Conservation (phyloP, 1,140 invertebrate species). For the Proales similis region DNA sequence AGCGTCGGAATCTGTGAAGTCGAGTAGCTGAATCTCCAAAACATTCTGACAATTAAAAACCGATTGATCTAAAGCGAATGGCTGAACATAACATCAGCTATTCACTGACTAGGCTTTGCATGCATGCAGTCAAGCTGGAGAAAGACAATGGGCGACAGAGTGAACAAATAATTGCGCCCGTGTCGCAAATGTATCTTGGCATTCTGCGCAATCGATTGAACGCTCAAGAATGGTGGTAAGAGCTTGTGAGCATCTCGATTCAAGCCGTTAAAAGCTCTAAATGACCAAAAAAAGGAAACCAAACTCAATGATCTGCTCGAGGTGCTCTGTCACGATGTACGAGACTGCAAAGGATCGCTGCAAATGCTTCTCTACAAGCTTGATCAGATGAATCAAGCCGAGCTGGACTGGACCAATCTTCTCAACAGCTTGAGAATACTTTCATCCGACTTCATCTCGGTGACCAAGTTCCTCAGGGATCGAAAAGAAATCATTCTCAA, state of each 20-base stretch:
- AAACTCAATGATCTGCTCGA: constrained; percentile 23
- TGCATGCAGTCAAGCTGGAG: too few relatives aligned
- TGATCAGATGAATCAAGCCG: too few relatives aligned
- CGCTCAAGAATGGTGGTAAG: too few relatives aligned
- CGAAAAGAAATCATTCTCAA: constrained; percentile 7
- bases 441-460: constrained; percentile 30
- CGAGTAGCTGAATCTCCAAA: constrained; percentile 69
- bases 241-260: too few relatives aligned
- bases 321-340: constrained; percentile 18
- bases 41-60: constrained; percentile 59
- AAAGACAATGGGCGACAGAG: too few relatives aligned
- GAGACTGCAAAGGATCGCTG: constrained; percentile 34
- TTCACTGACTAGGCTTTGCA: too few relatives aligned
- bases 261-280: too few relatives aligned
- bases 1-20: constrained; percentile 67
- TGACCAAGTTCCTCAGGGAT: constrained; percentile 28
- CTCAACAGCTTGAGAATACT: constrained; percentile 28
- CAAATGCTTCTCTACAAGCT: constrained; percentile 12
- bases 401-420: constrained; percentile 9
- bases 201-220: too few relatives aligned
- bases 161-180: too few relatives aligned
- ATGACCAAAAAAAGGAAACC: constrained; percentile 6
- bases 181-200: too few relatives aligned
- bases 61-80: constrained; percentile 37
- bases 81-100: background rate